These are phyloP conservation scores for Anhinga rufa DNA, from an alignment of 2,113 vertebrate species.

Conservation along the genomic window DNA sequence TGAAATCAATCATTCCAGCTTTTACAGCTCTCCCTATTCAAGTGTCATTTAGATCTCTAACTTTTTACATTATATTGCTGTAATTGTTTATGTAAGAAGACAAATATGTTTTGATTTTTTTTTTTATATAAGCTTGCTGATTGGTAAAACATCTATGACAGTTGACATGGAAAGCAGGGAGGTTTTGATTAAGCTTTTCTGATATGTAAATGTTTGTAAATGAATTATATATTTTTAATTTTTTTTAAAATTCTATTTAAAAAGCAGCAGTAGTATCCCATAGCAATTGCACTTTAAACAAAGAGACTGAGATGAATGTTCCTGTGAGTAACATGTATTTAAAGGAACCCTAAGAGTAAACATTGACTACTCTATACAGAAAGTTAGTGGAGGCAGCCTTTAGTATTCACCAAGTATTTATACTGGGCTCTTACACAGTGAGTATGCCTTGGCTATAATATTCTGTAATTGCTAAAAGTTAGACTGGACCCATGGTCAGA, in stretches of 20 bases:
- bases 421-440: neutral
- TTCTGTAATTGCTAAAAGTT: neutral
- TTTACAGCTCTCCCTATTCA: neutral
- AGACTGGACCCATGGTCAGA: neutral
- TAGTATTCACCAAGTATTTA: neutral
- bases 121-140: constrained; percentile 11
- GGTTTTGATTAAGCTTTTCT: constrained; percentile 50
- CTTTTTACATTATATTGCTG: neutral
- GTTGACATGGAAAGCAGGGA: constrained; percentile 29
- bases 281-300: neutral
- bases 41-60: neutral
- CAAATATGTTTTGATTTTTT: constrained; percentile 30
- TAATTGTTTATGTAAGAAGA: constrained; percentile 23
- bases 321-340: neutral
- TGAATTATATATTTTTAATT: neutral
- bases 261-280: neutral
- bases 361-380: neutral
- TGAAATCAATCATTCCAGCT: constrained; percentile 13
- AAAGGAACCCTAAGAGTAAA: neutral
- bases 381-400: neutral
- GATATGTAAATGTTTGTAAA: constrained; percentile 48
- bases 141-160: constrained; percentile 26
- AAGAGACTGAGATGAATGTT: neutral
- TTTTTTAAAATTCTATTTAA: neutral
- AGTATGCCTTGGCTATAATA: neutral